Evolutionary conservation across 2,113 vertebrate genomes (phyloP).

Genomic region (Passer montanus): DNA sequence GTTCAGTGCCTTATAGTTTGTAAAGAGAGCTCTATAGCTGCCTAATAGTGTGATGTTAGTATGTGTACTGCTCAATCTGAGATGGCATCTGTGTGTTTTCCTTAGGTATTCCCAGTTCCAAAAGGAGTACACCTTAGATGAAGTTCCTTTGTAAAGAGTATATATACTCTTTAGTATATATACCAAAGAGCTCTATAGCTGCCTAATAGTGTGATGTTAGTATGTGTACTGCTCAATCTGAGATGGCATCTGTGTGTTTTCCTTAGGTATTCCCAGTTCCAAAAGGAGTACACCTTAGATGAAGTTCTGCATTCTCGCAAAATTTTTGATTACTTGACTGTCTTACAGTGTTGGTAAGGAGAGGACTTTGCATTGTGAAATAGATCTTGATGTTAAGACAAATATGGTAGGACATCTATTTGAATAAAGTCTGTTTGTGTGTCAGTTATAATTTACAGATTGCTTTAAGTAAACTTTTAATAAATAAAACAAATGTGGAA

Average conservation of each 20-base stretch:
- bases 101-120: slow-evolving; percentile 93
- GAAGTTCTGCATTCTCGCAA: slow-evolving; percentile 85
- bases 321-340: slow-evolving; percentile 88
- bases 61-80: background rate
- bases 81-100: slow-evolving; percentile 5
- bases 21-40: background rate
- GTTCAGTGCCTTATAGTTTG: background rate
- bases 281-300: slow-evolving; percentile 87
- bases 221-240: background rate
- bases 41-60: background rate
- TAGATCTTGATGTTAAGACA: slow-evolving; percentile 15
- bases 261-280: slow-evolving; percentile 92
- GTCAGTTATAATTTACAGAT: background rate
- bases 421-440: background rate
- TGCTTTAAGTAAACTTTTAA: background rate
- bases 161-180: too few species aligned
- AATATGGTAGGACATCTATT: background rate
- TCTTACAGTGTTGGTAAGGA: slow-evolving; percentile 96
- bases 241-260: slow-evolving; percentile 14
- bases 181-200: background rate
- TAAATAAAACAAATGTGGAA: background rate
- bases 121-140: slow-evolving; percentile 88
- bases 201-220: background rate
- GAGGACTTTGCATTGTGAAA: background rate
- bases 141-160: slow-evolving; percentile 67